Evolutionary conservation across 2,888 invertebrate species (phyloP).

Genomic region (Ectropis crepuscularia): DNA sequence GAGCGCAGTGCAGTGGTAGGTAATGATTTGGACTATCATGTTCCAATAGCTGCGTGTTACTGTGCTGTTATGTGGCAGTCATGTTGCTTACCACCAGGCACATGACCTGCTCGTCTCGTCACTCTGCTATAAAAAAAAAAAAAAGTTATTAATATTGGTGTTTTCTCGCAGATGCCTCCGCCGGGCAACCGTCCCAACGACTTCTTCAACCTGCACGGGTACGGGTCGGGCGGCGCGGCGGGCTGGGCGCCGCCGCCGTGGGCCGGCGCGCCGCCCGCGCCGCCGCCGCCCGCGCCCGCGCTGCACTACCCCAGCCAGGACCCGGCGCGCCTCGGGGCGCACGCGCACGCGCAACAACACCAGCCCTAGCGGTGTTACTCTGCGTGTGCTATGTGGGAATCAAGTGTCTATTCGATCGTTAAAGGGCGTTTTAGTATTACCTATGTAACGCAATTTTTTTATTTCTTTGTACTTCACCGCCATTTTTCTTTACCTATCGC

Average conservation of each 20-base stretch:
- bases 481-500: too few relatives aligned
- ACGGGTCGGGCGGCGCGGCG: conserved; percentile 57
- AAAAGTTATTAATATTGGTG: background rate
- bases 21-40: too few relatives aligned
- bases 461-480: too few relatives aligned
- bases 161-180: conserved; percentile 67
- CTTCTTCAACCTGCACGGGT: conserved; percentile 86
- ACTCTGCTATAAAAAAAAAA: too few relatives aligned
- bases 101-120: too few relatives aligned
- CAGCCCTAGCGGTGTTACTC: conserved; percentile 58
- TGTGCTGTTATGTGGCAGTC: too few relatives aligned
- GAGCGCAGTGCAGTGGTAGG: too few relatives aligned
- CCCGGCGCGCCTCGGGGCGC: conserved; percentile 94
- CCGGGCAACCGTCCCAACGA: conserved; percentile 85
- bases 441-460: too few relatives aligned
- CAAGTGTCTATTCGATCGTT: background rate
- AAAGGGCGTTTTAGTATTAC: too few relatives aligned
- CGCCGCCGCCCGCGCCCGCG: conserved; percentile 82
- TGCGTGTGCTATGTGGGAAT: conserved; percentile 1
- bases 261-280: conserved; percentile 47
- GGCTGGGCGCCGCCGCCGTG: conserved; percentile 51
- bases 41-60: too few relatives aligned
- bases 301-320: conserved; percentile 99
- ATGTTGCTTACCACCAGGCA: too few relatives aligned
- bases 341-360: conserved; percentile 72